Evolutionary conservation across 2,888 invertebrate species (phyloP), one percentile per base, ranked within the genome.

Genomic region (Phalangium opilio): DNA sequence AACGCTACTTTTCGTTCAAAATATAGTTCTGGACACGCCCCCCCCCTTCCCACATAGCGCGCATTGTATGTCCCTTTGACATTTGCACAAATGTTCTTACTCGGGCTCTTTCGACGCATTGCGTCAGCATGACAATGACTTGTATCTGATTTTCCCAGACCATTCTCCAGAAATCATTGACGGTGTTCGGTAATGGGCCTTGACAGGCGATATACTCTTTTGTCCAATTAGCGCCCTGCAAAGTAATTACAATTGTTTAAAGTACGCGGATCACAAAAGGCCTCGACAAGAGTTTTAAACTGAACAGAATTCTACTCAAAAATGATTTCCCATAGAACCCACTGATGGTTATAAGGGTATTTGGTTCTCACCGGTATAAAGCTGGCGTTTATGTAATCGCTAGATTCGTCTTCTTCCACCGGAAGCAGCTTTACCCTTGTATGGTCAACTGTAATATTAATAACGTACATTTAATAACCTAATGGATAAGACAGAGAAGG

Each of bases 141-240:
- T 72, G 70, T 1, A 79, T 73, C 56, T 77, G 73, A 59, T 80
- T 76, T 59, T 81, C 78, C 58, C 79, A 70, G 14, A 81, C 66
- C 81, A 82, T 81, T 55, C 77, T 72, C 82, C 81, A 82, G 63
- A 81, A 82, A 62, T 82, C 80, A 54, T 74, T 72, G 15, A 72
- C 68, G 3, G 79, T 81, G 50, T 73, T 71, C 34, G 74, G 72
- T 50, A 79, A 73, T 1, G 82, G 81, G 1, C 80, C 82, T 65
- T 82, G 82, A 14, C 78, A 75, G 5, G 81, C 81, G 49, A 82
- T 80, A 57, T 79, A 82, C 59, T 81, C 79, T 47, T 75, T 68
- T 40, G 72, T 70, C 2, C 73, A 73, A 2, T 71, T 71, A 56
- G 73, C 75, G 12, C 81, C 81, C 80, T n/a, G 4, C 14, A n/a